Base-by-base conservation (phyloP, 2,797 vertebrate species). In the Acanthurus leucopareius region DNA sequence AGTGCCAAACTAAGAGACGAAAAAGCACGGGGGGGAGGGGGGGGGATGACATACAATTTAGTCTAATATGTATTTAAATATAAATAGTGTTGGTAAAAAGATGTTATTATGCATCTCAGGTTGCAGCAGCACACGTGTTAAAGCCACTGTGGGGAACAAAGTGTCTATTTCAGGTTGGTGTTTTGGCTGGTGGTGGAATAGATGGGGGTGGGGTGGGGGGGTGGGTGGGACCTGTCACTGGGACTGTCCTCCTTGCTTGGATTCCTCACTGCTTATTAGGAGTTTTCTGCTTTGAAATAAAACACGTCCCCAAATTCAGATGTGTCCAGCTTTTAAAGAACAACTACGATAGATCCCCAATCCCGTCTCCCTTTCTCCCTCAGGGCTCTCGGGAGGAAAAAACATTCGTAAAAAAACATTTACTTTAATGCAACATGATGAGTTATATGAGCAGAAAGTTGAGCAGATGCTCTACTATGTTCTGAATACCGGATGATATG, bases 71-170 rank as follows among this genome's bases (percentile, higher is more conserved):
- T 62, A 84, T 84, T 68, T 85, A 53, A 77, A 62, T 79, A 58
- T 85, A 84, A 88, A 89, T 77, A 92, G 79, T 57, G 75, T 77
- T 71, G 44, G 71, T 86, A 74, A 88, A 91, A 81, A 81, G 28
- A 84, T 71, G 86, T 83, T 86, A 83, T 89, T 93, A 82, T 77
- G 45, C 73, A 60, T 80, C 83, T 92, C 52, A 0, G 28, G 62
- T 93, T 91, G 80, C 85, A 64, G 60, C 4, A 6, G 45, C 22
- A 48, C 86, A 87, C 56, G 42, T 91, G 89, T 84, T 90, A 64
- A 78, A 86, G 77, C 69, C 67, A 82, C 88, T 69, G 73, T n/a
- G 47, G 72, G 66, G 76, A 83, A 88, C 80, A 80, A 85, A 86
- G 60, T 20, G 1, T 79, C 81, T 83, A 75, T 89, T 91, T 89